phyloP scores from a whole-genome alignment of 2,113 vertebrate genomes.

The Alethe castanea region DNA sequence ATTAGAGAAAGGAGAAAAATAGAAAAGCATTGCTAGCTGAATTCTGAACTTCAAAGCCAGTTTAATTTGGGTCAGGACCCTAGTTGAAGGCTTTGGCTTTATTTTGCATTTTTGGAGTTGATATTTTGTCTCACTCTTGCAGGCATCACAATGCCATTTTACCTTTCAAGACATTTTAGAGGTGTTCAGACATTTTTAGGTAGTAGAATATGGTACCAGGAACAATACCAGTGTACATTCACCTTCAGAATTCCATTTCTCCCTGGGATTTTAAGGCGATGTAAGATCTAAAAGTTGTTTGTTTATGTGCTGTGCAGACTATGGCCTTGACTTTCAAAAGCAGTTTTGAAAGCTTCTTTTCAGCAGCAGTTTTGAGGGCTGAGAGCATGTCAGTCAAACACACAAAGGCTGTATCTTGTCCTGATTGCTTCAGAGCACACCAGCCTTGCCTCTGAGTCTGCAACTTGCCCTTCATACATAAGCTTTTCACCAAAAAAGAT shows the following conservation, averaged over 20 bases:
- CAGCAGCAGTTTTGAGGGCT: neutral
- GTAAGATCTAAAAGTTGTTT: neutral
- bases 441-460: neutral
- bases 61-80: neutral
- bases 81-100: neutral
- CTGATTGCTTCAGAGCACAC: neutral
- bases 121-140: neutral
- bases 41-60: neutral
- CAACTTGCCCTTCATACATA: neutral
- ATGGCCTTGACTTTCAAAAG: slow-evolving; percentile 13
- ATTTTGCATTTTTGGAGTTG: neutral
- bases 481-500: neutral
- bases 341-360: neutral
- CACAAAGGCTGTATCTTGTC: neutral
- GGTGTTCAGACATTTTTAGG: neutral
- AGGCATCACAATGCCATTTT: neutral
- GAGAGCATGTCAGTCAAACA: neutral
- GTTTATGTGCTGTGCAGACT: neutral
- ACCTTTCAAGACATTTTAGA: neutral
- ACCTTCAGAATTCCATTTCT: neutral
- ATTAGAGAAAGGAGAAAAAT: neutral
- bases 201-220: neutral
- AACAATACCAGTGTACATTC: neutral
- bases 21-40: neutral
- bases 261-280: neutral